Base-by-base conservation (phyloP, 2,888 invertebrate species). In the Melolontha melolontha region DNA sequence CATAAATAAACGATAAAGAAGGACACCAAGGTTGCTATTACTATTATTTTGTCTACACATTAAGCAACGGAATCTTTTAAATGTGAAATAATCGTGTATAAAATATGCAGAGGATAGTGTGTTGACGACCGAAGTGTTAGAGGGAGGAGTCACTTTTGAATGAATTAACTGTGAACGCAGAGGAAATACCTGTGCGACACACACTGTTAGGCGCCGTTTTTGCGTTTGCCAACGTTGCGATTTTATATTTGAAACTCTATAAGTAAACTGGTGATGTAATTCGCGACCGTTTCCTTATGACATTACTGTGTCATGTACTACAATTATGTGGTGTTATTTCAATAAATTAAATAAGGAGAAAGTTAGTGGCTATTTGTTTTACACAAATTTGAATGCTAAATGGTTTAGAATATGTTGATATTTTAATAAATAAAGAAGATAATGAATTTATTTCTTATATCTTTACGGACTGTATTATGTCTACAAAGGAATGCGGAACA, bases 1-100 rank as follows among this genome's bases (percentile, higher is more conserved):
- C 55, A 55, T 55, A 55, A 55, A 55, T 55, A 55, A 41, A 41
- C 55, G 6, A 55, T 55, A 41, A 55, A 55, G 22, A 55, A 41
- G 41, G 34, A 34, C 34, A 34, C 34, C 55, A 55, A 55, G 55
- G 55, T 41, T 55, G 55, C 17, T 52, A 34, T 34, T 34, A 34
- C 34, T 34, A 34, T 34, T 29, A 52, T 52, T 52, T 52, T 14
- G 51, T 52, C 51, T 52, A 34, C 14, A 12, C 6, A 1, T 34
- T 12, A n/a, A 27, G 27, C 34, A 29, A 1, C 34, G 29, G 49
- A 22, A 22, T 17, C 34, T n/a, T 29, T 51, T 29, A 29, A 34
- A 12, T 34, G 51, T 34, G 14, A 34, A 52, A 52, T 12, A 51
- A 51, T 51, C 2, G 22, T 11, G 8, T 12, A 51, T 12, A 51